Percentiles rank a stretch among this genome's conserved stretches.
These are phyloP conservation scores for Henricia sp. DNA, from an alignment of 53 echinoderm and acorn worm species.

Conservation along the genomic window DNA sequence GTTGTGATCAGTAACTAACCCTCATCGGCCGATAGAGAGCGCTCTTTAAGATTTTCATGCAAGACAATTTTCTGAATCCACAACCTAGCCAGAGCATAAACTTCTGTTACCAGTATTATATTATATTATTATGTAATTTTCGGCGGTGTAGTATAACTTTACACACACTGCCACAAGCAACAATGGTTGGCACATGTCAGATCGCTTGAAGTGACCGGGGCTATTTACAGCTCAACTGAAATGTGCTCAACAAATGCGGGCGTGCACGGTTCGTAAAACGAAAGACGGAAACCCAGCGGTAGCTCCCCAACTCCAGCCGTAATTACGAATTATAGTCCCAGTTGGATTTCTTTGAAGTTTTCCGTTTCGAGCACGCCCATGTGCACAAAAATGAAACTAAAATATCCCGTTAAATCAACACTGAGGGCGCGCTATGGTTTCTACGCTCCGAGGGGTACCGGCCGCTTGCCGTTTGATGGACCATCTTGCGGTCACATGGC, in stretches of 20 bases:
- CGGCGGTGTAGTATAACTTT: too few species aligned
- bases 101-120: too few species aligned
- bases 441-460: neutral
- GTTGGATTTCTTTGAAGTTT: conserved; percentile 41
- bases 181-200: neutral
- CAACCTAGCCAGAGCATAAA: too few species aligned
- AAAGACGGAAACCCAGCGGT: conserved; percentile 22
- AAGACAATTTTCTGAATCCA: too few species aligned
- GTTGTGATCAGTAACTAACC: conserved; percentile 15
- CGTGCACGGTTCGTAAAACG: neutral
- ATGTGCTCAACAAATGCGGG: conserved; percentile 48
- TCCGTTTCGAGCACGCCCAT: conserved; percentile 34
- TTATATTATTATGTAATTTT: too few species aligned
- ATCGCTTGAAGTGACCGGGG: too few species aligned
- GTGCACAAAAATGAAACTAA: conserved; percentile 36
- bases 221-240: too few species aligned
- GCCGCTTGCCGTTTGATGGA: neutral
- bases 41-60: conserved; percentile 41
- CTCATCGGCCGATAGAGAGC: conserved; percentile 1
- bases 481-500: conserved; percentile 44
- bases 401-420: conserved; percentile 53
- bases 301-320: conserved; percentile 12
- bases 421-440: conserved; percentile 15
- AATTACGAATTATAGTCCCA: conserved; percentile 35
- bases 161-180: too few species aligned